Conservation (phyloP, 2,888 invertebrate genomes). For the Erynnis tages region DNA sequence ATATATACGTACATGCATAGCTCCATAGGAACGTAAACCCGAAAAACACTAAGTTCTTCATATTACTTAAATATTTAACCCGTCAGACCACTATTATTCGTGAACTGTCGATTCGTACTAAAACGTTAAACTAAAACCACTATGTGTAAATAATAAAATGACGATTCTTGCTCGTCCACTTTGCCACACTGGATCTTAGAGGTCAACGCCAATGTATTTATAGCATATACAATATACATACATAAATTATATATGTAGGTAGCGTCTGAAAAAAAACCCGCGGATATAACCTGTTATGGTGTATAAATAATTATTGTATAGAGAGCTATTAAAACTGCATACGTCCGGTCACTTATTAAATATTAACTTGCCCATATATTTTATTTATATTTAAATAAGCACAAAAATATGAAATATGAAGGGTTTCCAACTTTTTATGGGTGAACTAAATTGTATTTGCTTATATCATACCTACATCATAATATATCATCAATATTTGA, state of each 20-base stretch:
- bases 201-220: conserved; percentile 66
- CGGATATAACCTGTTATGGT: conserved; percentile 10
- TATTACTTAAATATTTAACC: conserved; percentile 7
- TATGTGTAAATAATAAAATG: conserved; percentile 27
- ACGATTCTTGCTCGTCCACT: conserved; percentile 43
- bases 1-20: conserved; percentile 29
- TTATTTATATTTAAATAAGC: too few species aligned
- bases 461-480: too few species aligned
- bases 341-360: too few species aligned
- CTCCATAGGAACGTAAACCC: conserved; percentile 26
- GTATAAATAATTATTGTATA: too few species aligned
- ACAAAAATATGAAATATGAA: too few species aligned
- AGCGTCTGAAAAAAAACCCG: conserved; percentile 47
- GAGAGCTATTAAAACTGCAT: too few species aligned
- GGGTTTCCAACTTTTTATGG: too few species aligned
- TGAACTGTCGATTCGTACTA: conserved; percentile 10
- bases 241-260: conserved; percentile 43
- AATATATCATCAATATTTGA: too few species aligned
- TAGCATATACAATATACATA: conserved; percentile 36
- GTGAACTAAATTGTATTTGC: too few species aligned
- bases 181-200: conserved; percentile 63
- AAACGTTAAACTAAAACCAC: conserved; percentile 13
- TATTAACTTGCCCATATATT: too few species aligned
- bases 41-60: conserved; percentile 31
- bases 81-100: conserved; percentile 27